Evolutionary conservation across 2,113 vertebrate genomes (phyloP), one percentile per base, ranked within the genome.

Genomic region (Antennarius striatus): DNA sequence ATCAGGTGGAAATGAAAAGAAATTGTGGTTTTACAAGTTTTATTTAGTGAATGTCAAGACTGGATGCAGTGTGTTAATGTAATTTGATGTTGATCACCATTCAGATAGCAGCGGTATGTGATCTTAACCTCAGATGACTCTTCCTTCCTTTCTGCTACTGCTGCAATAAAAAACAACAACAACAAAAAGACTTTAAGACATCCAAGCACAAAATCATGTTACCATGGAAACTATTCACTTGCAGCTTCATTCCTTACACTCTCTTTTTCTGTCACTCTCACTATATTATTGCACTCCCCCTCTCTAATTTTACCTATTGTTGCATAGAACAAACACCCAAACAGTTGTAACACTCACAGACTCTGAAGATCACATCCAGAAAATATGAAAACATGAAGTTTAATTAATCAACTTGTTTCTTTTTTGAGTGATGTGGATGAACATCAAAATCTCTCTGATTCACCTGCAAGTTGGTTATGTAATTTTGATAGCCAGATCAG

Each of bases 171-270:
- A 55, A 61, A 60, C 78, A 86, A 89, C 69, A 71, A 79, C 79
- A 36, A 36, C 7, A 36, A 7, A 36, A 36, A 36, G 7, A 80
- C 80, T 84, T 85, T 63, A 79, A 62, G 74, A 71, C 63, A 48
- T 86, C 82, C 81, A 63, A 87, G 88, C 68, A 29, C 71, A 52
- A 28, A n/a, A 63, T 81, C 75, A 36, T 46, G 86, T 92, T 87
- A 56, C 84, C 77, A 90, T 84, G 86, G 88, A 70, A 91, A 91
- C 91, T 67, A 68, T 65, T 85, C 71, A 81, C 71, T 62, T 55
- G 50, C 56, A 70, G 68, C 58, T 11, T 71, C 56, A 61, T 67
- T 51, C 71, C 61, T 65, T 49, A 59, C 58, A 60, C 10, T 67
- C 16, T 50, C 49, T 72, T 32, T 70, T 61, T 60, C 9, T 48